Evolutionary conservation across 2,888 invertebrate species (phyloP), one percentile per base, ranked within the genome.

Genomic region (Rosalia funebris): DNA sequence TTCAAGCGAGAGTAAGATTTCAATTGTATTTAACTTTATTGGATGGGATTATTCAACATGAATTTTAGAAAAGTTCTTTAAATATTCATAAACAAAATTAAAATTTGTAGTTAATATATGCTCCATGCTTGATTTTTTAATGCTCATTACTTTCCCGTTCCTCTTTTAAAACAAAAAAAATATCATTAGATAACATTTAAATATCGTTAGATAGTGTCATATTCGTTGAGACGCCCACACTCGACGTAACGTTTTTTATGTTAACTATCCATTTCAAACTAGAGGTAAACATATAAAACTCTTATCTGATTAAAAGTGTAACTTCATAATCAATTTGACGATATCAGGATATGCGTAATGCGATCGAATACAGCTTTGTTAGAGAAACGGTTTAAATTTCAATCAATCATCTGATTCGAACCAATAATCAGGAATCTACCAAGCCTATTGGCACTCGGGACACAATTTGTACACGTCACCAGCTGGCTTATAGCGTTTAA

Each of bases 381-480:
- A 39, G 14, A 50, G 50, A 25, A 50, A 39, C 31, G 15, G 39
- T 50, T 50, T 39, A 50, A 50, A 50, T 50, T 50, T 50, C 50
- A 50, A 50, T 50, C 50, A 50, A 50, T 50, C 50, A 50, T 50
- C 39, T 25, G 50, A 39, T 39, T 31, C 34, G 12, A 25, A 50
- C 39, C 50, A 39, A 50, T 50, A 31, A 50, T 50, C 50, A 15
- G 39, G 10, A 50, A 50, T 50, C 50, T 50, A 50, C 39, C 50
- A 37, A 39, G 50, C 50, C 50, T 31, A 50, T 50, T 50, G 50
- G 39, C 50, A 50, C 50, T 50, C 25, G 50, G 19, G 12, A 37
- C 10, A 25, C 50, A 39, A 50, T 50, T 50, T 50, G 25, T 50
- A 50, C 50, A 39, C 50, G 50, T 41, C 50, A 39, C 50, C 34